Evolutionary conservation across 2,797 vertebrate genomes (phyloP).

Genomic region (Melopsittacus undulatus): DNA sequence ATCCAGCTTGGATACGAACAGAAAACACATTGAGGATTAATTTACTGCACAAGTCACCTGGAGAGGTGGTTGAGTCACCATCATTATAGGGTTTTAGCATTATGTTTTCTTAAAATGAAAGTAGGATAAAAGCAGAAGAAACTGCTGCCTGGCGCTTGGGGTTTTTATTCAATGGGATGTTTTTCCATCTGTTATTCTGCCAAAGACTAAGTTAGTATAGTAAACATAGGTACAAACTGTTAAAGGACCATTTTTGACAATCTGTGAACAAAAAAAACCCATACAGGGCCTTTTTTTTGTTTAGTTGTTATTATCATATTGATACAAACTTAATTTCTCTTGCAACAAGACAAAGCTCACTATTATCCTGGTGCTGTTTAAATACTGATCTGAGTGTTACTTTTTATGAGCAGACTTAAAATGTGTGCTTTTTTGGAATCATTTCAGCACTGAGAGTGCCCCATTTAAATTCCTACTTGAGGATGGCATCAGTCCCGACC

Average conservation of each 20-base stretch:
- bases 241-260: background rate
- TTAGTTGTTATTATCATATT: background rate
- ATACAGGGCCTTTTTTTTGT: background rate
- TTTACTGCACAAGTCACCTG: background rate
- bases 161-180: background rate
- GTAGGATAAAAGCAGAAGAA: background rate
- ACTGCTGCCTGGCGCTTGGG: background rate
- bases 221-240: background rate
- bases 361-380: background rate
- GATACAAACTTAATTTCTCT: background rate
- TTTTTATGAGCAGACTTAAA: background rate
- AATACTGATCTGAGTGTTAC: background rate
- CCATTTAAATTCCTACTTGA: background rate
- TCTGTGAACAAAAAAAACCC: background rate
- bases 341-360: background rate
- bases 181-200: background rate
- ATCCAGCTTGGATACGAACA: background rate
- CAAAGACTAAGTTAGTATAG: background rate
- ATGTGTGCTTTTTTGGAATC: background rate
- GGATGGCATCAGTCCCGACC: background rate
- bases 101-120: slow-evolving; percentile 12
- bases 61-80: background rate
- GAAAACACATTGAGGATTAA: background rate
- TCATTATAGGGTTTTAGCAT: background rate
- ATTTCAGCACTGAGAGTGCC: background rate